Evolutionary conservation across 1,140 invertebrate species (phyloP), one percentile per base, ranked within the genome.

Genomic region (Hormaphis cornu): DNA sequence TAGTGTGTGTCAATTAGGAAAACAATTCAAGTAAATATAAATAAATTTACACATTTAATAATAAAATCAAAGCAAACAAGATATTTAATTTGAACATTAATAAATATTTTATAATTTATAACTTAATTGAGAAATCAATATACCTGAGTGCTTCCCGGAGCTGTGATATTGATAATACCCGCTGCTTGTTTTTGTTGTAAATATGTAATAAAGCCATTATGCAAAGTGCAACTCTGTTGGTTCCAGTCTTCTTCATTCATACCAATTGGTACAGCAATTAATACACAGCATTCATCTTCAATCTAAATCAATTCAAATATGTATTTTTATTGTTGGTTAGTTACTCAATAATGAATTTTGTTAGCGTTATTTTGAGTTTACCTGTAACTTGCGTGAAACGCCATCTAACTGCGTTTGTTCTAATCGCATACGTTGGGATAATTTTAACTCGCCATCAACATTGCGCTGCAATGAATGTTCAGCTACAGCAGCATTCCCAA

Each of bases 131-230:
- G 20, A 50, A 28, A 10, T 52, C 28, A 42, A 59, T 24, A 76
- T 80, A 90, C 89, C 83, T 89, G 87, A 73, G 89, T 86, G 10
- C 83, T 85, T 50, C 90, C 91, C 69, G 91, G 92, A 70, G 88
- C 87, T 22, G 89, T 88, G 28, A 96, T 90, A 78, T 98, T 98
- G 69, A 98, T 92, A 75, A 99, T 98, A 70, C 96, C 96, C 71
- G 96, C 96, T 56, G 95, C 95, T 80, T 94, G 91, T 79, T 99
- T 99, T 73, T 89, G 86, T 80, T 93, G 91, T 71, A 98, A 82
- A 78, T 98, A 98, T 53, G 90, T 95, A 74, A 98, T 98, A 77
- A 99, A 97, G 71, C 92, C 92, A 71, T 85, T 87, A 70, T 87
- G 87, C 70, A 98, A 83, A 77, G 92, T 93, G 75, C 88, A 89